These are phyloP conservation scores for Orthonevra nobilis DNA, from an alignment of 2,888 invertebrate species.

Conservation along the genomic window DNA sequence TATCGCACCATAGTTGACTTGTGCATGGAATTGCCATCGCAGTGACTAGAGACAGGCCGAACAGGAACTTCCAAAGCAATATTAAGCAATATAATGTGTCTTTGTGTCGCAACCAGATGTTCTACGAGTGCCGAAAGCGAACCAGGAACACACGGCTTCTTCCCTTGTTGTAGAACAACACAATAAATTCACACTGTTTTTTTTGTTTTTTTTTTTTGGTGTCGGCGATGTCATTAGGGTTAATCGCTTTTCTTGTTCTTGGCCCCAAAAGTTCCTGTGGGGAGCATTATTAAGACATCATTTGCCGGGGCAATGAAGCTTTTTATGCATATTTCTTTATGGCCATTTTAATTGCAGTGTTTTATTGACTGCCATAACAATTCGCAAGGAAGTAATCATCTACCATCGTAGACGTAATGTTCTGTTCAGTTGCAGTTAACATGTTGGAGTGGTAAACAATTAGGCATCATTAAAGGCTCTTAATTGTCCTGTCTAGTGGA, in stretches of 20 bases:
- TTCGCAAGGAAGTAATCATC: constrained; percentile 38
- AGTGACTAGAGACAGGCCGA: constrained; percentile 9
- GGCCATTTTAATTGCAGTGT: constrained; percentile 61
- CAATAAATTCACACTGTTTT: constrained; percentile 57
- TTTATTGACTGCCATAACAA: constrained; percentile 55
- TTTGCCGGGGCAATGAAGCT: constrained; percentile 53
- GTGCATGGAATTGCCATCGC: constrained; percentile 37
- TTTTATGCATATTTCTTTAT: constrained; percentile 58
- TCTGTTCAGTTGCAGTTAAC: constrained; percentile 43
- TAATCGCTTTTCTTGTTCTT: constrained; percentile 67
- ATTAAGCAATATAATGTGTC: constrained; percentile 59
- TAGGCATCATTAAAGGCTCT: constrained; percentile 19
- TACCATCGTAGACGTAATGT: constrained; percentile 36
- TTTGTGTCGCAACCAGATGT: constrained; percentile 61
- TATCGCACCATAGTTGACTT: constrained; percentile 16
- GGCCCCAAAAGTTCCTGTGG: constrained; percentile 3
- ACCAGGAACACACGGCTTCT: constrained; percentile 19
- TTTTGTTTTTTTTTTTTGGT: constrained; percentile 23
- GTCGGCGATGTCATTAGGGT: constrained; percentile 64
- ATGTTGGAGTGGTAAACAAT: constrained; percentile 27
- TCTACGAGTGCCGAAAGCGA: constrained; percentile 51
- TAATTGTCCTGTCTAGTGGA: constrained; percentile 27
- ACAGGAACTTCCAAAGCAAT: constrained; percentile 42
- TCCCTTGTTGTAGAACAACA: constrained; percentile 31
- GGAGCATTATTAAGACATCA: constrained; percentile 63